Conservation (phyloP, 1,140 invertebrate genomes). For the Papilio aristodemus region DNA sequence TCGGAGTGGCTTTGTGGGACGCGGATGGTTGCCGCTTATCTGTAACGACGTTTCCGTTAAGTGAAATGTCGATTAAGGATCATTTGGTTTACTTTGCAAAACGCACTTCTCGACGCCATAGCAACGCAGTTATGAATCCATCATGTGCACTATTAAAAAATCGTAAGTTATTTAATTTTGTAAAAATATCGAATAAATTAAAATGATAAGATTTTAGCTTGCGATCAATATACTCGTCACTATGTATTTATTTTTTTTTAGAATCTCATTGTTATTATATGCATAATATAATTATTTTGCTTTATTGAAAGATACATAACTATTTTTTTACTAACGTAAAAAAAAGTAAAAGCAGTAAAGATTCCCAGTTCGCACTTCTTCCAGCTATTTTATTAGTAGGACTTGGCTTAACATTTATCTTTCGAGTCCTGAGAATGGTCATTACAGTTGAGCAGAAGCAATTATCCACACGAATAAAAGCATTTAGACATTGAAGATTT, state of each 20-base stretch:
- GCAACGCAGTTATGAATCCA: neutral
- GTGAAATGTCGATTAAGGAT: constrained; percentile 22
- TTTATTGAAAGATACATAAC: neutral
- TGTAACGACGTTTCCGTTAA: constrained; percentile 23
- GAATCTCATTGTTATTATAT: neutral
- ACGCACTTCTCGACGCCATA: neutral
- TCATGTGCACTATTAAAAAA: neutral
- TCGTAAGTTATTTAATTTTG: too few species aligned
- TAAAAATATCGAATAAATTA: too few species aligned
- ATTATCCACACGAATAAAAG: constrained; percentile 24
- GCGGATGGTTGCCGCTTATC: constrained; percentile 20
- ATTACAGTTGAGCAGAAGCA: constrained; percentile 5
- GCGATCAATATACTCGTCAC: too few species aligned
- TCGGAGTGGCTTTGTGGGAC: neutral
- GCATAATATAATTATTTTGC: too few species aligned
- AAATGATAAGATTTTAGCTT: too few species aligned
- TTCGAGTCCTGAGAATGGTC: constrained; percentile 18
- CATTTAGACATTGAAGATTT: constrained; percentile 18
- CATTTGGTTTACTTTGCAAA: constrained; percentile 19
- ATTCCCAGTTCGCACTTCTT: constrained; percentile 1
- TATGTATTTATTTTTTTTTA: too few species aligned
- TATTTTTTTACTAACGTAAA: neutral
- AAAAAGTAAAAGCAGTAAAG: neutral
- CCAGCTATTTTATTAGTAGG: constrained; percentile 18
- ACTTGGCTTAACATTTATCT: constrained; percentile 21